These are phyloP conservation scores for Dryocosmus kuriphilus DNA, from an alignment of 2,888 invertebrate genomes.

Conservation along the genomic window DNA sequence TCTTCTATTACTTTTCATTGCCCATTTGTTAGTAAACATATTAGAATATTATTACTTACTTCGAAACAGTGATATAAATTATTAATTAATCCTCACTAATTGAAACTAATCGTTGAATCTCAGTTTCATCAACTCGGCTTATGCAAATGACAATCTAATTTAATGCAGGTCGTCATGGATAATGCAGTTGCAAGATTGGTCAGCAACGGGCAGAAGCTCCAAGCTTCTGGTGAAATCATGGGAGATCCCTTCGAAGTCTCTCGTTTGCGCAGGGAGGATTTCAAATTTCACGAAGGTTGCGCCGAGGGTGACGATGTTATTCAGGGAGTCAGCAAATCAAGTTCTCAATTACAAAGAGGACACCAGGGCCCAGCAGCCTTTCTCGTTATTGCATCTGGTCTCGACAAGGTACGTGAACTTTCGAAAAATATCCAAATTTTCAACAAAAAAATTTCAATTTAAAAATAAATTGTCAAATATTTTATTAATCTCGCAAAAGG, in stretches of 20 bases:
- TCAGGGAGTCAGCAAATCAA: conserved; percentile 86
- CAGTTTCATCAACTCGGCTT: background rate
- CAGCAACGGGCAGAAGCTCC: conserved; percentile 81
- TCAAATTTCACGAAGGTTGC: conserved; percentile 83
- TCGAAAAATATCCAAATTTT: background rate
- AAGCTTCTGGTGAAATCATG: conserved; percentile 83
- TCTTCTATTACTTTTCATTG: background rate
- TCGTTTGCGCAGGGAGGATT: conserved; percentile 86
- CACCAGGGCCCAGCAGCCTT: conserved; percentile 93
- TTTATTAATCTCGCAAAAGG: too few species aligned
- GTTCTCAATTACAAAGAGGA: conserved; percentile 86
- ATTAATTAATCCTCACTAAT: conserved; percentile 6
- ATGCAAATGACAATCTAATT: conserved; percentile 32
- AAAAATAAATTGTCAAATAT: too few species aligned
- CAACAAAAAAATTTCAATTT: too few species aligned
- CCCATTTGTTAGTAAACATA: background rate
- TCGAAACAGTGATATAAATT: background rate
- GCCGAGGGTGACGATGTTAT: conserved; percentile 91
- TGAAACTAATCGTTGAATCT: conserved; percentile 38
- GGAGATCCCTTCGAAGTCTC: conserved; percentile 92
- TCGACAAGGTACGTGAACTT: conserved; percentile 82
- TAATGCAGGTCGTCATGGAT: conserved; percentile 81
- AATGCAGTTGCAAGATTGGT: conserved; percentile 81
- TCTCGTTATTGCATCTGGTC: conserved; percentile 88
- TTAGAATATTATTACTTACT: background rate